A percentile compares a stretch with the other conserved stretches of the same genome.
Conservation (phyloP, 2,113 vertebrate genomes). For the Halichoerus grypus region DNA sequence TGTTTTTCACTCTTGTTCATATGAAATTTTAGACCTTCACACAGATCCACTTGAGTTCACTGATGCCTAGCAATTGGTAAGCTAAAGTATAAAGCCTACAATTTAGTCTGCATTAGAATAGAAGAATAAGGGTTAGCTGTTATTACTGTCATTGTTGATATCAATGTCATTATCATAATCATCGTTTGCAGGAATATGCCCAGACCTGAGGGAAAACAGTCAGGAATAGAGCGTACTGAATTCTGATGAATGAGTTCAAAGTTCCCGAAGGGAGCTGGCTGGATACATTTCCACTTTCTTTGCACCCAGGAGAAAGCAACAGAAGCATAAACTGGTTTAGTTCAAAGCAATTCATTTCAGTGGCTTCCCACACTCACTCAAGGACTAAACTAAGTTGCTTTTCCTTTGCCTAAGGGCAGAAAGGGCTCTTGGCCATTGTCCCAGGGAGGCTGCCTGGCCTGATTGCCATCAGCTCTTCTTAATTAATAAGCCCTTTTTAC, state of each 20-base stretch:
- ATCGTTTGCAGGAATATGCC: background rate
- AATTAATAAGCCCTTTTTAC: background rate
- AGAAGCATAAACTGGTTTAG: constrained; percentile 18
- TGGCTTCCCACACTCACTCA: background rate
- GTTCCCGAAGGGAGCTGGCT: background rate
- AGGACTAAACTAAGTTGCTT: background rate
- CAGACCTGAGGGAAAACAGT: background rate
- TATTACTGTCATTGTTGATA: background rate
- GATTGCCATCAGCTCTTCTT: background rate
- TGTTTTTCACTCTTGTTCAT: background rate
- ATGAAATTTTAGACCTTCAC: background rate
- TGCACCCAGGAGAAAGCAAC: background rate
- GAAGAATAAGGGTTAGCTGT: background rate
- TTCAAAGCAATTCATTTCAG: background rate
- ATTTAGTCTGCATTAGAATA: background rate
- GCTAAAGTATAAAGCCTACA: background rate
- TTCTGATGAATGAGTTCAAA: background rate
- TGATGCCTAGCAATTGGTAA: background rate
- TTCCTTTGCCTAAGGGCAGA: constrained; percentile 24
- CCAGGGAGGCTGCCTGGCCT: background rate
- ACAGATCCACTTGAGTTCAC: background rate
- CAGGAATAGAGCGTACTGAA: background rate
- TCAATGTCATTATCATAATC: background rate
- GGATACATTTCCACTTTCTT: background rate
- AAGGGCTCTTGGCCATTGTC: background rate